phyloP scores from a whole-genome alignment of 1,140 invertebrate genomes.

The Lasioglossum baleicum region DNA sequence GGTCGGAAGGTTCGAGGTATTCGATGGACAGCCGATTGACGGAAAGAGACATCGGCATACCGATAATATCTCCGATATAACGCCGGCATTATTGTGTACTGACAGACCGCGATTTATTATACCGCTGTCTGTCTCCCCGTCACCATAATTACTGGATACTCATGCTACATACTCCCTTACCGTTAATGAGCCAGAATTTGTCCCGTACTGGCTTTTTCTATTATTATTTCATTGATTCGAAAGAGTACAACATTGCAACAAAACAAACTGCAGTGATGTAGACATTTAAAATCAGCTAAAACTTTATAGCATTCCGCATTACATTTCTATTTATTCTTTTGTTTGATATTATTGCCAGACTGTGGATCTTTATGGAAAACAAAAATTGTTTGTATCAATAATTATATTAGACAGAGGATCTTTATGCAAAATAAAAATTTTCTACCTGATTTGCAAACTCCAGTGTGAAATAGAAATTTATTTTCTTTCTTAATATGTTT shows the following conservation, averaged over 20 bases:
- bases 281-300: too few relatives aligned
- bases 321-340: too few relatives aligned
- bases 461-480: too few relatives aligned
- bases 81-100: conserved; percentile 45
- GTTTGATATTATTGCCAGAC: too few relatives aligned
- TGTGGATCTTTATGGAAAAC: too few relatives aligned
- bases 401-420: too few relatives aligned
- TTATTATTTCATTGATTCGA: neutral
- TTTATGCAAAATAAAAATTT: too few relatives aligned
- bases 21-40: conserved; percentile 47
- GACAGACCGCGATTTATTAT: conserved; percentile 40
- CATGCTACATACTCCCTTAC: conserved; percentile 20
- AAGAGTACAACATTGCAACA: neutral
- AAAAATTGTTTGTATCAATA: too few relatives aligned
- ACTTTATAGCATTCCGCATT: too few relatives aligned
- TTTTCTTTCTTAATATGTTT: too few relatives aligned
- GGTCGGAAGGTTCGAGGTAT: conserved; percentile 47
- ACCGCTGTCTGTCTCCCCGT: conserved; percentile 38
- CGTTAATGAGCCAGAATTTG: conserved; percentile 51
- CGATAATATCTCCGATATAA: conserved; percentile 54
- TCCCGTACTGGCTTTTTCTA: neutral
- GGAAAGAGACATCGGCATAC: conserved; percentile 56
- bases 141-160: conserved; percentile 57
- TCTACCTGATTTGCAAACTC: too few relatives aligned
- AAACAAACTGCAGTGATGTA: too few relatives aligned